Conservation (phyloP, 2,888 invertebrate genomes). For the Eurytoma californica region DNA sequence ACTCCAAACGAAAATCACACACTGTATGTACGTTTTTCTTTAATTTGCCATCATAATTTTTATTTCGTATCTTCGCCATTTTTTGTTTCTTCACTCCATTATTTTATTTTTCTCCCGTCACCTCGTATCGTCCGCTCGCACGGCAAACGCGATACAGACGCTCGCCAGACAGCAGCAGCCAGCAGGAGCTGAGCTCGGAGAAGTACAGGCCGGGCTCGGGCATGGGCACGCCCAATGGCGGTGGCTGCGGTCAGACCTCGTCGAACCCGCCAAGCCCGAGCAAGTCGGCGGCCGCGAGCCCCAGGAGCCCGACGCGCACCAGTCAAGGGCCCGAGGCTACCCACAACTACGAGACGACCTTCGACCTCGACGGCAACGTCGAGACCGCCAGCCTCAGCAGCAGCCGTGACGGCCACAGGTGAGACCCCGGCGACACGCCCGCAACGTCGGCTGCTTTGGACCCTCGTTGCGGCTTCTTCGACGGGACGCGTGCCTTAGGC, state of each 20-base stretch:
- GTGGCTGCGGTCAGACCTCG: slow-evolving; percentile 59
- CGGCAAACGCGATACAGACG: slow-evolving; percentile 69
- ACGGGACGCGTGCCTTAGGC: neutral
- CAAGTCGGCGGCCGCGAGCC: slow-evolving; percentile 67
- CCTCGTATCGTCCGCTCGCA: slow-evolving; percentile 62
- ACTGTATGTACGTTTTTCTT: too few relatives aligned
- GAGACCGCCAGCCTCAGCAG: slow-evolving; percentile 91
- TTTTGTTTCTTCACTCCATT: slow-evolving; percentile 58
- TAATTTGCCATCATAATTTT: slow-evolving; percentile 11
- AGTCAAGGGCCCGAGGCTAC: slow-evolving; percentile 73
- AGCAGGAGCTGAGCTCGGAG: slow-evolving; percentile 71
- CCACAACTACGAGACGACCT: slow-evolving; percentile 89
- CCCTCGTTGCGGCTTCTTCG: neutral
- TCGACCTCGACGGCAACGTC: slow-evolving; percentile 93
- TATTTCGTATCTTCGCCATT: slow-evolving; percentile 35
- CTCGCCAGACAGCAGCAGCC: slow-evolving; percentile 71
- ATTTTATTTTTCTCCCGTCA: slow-evolving; percentile 58
- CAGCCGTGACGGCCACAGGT: slow-evolving; percentile 85
- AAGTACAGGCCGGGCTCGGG: slow-evolving; percentile 71
- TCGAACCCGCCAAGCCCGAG: slow-evolving; percentile 72
- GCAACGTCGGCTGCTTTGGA: neutral
- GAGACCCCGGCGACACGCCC: slow-evolving; percentile 61
- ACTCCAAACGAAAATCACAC: too few relatives aligned
- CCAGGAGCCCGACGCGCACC: slow-evolving; percentile 67
- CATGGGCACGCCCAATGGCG: slow-evolving; percentile 59